Evolutionary conservation across 2,888 invertebrate genomes (phyloP), one percentile per base, ranked within the genome.

Genomic region (Platynereis dumerilii): DNA sequence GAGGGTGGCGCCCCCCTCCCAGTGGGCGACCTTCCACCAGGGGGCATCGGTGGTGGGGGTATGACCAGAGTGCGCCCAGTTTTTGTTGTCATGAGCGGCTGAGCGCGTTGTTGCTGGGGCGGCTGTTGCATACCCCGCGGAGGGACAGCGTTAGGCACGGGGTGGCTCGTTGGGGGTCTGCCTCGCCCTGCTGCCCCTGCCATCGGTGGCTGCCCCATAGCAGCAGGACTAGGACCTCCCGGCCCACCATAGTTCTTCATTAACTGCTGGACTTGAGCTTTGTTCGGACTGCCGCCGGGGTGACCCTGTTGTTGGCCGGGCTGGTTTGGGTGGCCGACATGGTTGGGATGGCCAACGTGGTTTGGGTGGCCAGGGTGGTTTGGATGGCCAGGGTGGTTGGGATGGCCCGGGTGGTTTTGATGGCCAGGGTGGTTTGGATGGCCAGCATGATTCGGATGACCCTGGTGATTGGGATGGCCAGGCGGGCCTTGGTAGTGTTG

Each of bases 41-140:
- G 48, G 48, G 48, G 48, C n/a, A n/a, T 22, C 17, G 61, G 61
- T 29, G 61, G 61, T 26, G 61, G 61, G 24, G 61, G 61, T 22
- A 61, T 52, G 24, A 55, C 39, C 10, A 61, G 27, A 1, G 61
- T 61, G n/a, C 61, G 54, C 48, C 48, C 48, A 5, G 48, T 12
- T 48, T 48, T 48, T 5, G 48, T 48, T 3, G 22, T 22, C 22
- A 48, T 22, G 22, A 48, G 20, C 22, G n/a, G 48, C 20, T 48
- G 20, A 7, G n/a, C 17, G 22, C 20, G n/a, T 48, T 48, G 48
- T 12, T 12, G 12, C 17, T 42, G 10, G n/a, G n/a, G n/a, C 7
- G 34, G 34, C 34, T 34, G 34, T 12, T 34, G 34, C 34, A 34
- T 34, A 12, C 34, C 34, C 7, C 34, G 34, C 7, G 34, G 34